Evolutionary conservation across 2,113 vertebrate species (phyloP).

Genomic region (Barbus barbus): DNA sequence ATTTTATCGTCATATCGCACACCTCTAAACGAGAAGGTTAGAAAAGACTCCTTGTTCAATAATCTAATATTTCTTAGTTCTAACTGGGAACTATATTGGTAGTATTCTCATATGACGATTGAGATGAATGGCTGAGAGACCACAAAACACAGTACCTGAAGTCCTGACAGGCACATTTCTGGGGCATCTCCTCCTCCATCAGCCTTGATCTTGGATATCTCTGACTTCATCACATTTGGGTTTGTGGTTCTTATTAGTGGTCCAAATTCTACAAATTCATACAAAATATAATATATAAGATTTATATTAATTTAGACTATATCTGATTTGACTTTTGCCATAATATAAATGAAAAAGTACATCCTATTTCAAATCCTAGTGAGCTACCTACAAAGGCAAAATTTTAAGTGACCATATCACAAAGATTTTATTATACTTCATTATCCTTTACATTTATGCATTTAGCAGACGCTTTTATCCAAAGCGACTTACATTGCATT

Average conservation of each 20-base stretch:
- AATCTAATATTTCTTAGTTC: neutral
- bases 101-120: neutral
- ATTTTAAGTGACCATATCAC: neutral
- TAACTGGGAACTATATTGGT: neutral
- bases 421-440: no score
- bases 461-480: no score
- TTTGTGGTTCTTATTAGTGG: conserved; percentile 68
- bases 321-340: neutral
- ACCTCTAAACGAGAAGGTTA: no score
- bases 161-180: conserved; percentile 76
- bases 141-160: conserved; percentile 65
- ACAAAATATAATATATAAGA: no score
- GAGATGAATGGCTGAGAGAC: neutral
- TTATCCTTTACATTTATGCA: no score
- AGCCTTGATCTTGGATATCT: conserved; percentile 62
- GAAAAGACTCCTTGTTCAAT: conserved; percentile 5
- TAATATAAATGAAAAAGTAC: neutral
- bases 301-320: no score
- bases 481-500: no score
- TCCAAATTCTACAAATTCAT: conserved; percentile 65
- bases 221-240: conserved; percentile 65
- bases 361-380: neutral
- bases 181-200: conserved; percentile 57
- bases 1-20: no score
- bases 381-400: neutral